Conservation (phyloP, 1,140 invertebrate genomes). For the Trachelipus rathkii region DNA sequence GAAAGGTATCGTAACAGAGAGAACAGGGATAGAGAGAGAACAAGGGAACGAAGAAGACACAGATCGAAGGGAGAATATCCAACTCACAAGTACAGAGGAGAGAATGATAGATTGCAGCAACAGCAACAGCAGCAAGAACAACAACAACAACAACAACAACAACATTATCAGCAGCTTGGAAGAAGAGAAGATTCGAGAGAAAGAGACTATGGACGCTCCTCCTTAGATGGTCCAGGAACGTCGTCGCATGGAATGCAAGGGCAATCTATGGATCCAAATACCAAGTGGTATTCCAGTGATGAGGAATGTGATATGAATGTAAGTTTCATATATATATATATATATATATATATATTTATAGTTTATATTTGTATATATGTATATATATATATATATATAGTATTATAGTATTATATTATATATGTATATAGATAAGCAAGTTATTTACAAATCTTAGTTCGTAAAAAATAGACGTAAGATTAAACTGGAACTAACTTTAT, state of each 20-base stretch:
- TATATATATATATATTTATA: no score
- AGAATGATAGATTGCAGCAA: not conserved
- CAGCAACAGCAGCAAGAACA: not conserved
- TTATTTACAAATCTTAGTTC: no score
- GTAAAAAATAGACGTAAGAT: no score
- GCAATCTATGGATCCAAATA: not conserved
- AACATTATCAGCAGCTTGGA: not conserved
- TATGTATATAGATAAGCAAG: no score
- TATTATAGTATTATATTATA: no score
- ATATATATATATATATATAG: no score
- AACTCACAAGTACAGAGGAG: not conserved
- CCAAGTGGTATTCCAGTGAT: slow-evolving; percentile 2
- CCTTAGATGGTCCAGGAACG: not conserved
- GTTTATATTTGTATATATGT: no score
- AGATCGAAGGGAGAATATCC: not conserved
- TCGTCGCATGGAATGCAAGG: not conserved
- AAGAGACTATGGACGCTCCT: not conserved
- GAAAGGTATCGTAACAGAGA: not conserved
- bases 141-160: no score
- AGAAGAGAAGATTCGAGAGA: not conserved
- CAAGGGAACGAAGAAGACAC: not conserved
- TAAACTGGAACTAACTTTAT: no score
- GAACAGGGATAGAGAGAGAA: not conserved
- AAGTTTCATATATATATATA: not conserved
- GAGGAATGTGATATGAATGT: not conserved